Evolutionary conservation across 2,113 vertebrate species (phyloP).

Genomic region (Eublepharis macularius): DNA sequence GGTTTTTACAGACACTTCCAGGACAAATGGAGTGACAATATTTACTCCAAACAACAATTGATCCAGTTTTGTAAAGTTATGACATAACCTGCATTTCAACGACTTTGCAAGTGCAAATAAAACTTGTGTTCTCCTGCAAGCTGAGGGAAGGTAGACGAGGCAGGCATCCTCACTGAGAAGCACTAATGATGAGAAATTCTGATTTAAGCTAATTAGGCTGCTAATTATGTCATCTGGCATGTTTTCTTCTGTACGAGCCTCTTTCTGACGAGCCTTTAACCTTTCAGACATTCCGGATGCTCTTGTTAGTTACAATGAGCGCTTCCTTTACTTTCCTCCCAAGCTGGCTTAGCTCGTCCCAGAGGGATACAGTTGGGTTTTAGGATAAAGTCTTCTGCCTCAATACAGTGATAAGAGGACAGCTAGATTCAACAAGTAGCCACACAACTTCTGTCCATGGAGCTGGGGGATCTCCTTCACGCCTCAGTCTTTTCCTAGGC

Average conservation of each 20-base stretch:
- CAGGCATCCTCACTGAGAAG: neutral
- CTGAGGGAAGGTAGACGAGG: neutral
- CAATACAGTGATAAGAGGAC: too few relatives aligned
- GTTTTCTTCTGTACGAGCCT: neutral
- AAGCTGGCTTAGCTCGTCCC: neutral
- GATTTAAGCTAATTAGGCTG: neutral
- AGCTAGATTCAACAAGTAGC: neutral
- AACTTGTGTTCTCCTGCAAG: neutral
- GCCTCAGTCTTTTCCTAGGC: neutral
- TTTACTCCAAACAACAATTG: neutral
- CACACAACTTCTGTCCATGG: neutral
- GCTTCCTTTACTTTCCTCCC: neutral
- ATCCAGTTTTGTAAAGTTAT: neutral
- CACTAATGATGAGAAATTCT: neutral
- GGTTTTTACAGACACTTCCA: neutral
- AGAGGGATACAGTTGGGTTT: neutral
- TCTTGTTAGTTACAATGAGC: neutral
- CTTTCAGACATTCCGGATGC: neutral
- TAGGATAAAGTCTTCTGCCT: neutral
- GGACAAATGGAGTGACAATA: neutral
- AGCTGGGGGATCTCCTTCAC: neutral
- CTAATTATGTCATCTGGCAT: neutral
- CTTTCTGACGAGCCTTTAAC: neutral
- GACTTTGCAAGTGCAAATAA: neutral
- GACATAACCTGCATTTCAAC: neutral